Evolutionary conservation across 2,797 vertebrate genomes (phyloP).

Genomic region (Gephyroberyx darwinii): DNA sequence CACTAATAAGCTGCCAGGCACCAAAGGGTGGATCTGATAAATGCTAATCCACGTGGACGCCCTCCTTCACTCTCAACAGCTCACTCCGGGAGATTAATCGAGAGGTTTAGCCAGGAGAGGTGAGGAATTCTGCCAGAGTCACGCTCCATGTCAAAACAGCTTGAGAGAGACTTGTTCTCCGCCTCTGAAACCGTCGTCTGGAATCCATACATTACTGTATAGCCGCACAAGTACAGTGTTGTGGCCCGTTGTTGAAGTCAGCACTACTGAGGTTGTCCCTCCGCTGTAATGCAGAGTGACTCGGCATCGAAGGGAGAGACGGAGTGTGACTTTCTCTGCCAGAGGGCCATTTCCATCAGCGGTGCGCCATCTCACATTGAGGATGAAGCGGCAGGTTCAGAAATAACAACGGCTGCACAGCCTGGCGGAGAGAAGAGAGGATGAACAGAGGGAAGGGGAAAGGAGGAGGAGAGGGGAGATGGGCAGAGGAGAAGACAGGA

Average conservation of each 20-base stretch:
- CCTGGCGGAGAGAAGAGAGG: not conserved
- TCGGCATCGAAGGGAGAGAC: conserved; percentile 21
- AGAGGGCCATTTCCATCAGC: conserved; percentile 51
- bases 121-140: conserved; percentile 65
- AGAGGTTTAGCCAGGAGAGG: conserved; percentile 46
- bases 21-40: conserved; percentile 58
- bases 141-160: conserved; percentile 64
- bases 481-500: not conserved
- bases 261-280: not conserved
- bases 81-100: conserved; percentile 48
- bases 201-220: conserved; percentile 48
- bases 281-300: conserved; percentile 37
- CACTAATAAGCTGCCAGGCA: conserved; percentile 59
- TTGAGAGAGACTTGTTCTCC: conserved; percentile 42
- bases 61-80: conserved; percentile 43
- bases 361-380: conserved; percentile 20
- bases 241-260: conserved; percentile 8
- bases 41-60: conserved; percentile 55
- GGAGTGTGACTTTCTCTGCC: conserved; percentile 32
- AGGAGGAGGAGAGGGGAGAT: not conserved
- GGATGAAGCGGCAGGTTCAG: conserved; percentile 22
- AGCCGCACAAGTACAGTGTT: not conserved
- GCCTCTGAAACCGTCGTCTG: conserved; percentile 47
- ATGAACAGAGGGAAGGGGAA: not conserved
- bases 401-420: conserved; percentile 2